Evolutionary conservation across 2,888 invertebrate species (phyloP), one percentile per base, ranked within the genome.

Genomic region (Mythimna albipuncta): DNA sequence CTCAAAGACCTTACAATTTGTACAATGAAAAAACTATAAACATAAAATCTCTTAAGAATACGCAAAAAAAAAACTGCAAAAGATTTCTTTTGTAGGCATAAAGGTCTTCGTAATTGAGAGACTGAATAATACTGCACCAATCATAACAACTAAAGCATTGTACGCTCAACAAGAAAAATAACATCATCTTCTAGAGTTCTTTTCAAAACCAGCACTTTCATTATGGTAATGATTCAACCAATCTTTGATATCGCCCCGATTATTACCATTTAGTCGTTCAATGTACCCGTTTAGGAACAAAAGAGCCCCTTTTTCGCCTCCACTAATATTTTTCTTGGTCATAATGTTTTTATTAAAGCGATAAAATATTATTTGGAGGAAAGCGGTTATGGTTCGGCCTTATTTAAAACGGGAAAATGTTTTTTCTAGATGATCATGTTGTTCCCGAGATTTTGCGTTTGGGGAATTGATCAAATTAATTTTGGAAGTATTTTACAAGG

Each of bases 151-250:
- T 47, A 2, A 52, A 19, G 50, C 57, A 82, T 58, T 54, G 61
- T 67, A 70, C 63, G 69, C 9, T 65, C 16, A 61, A 66, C 59
- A 61, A 63, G 65, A 72, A 76, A 69, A 69, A 73, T 70, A 73
- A 61, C 68, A 70, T 64, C 6, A 16, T 35, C 41, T 10, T 6
- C 9, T 61, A 72, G 55, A 82, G 75, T 69, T 66, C 35, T 57
- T 77, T 78, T 75, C 75, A 85, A 70, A 75, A 68, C 69, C 64
- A 68, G 52, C 80, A 76, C 59, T 89, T 88, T 89, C 87, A 89
- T 89, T 87, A 90, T 88, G 87, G 11, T 89, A 89, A 90, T 88
- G 88, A 81, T 82, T 81, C 76, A 70, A 86, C 84, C 86, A 87
- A 85, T 85, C 86, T 86, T 79, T 87, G 87, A 85, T 87, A 88